Evolutionary conservation across 2,888 invertebrate species (phyloP).

Genomic region (Plebejus anna): DNA sequence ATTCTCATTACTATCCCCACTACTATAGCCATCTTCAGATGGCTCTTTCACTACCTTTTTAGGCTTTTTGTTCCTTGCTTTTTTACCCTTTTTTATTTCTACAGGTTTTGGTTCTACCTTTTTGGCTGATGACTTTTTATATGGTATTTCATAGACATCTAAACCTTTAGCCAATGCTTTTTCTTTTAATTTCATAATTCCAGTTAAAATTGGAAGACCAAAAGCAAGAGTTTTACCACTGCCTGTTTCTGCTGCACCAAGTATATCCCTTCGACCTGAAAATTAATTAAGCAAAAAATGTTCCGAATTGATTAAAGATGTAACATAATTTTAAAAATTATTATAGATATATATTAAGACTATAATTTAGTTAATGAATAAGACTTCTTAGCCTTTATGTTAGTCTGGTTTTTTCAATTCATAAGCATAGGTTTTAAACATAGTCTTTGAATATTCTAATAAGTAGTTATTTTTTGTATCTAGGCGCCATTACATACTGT

Average conservation of each 20-base stretch:
- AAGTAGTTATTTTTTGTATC: no score
- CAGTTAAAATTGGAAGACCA: constrained; percentile 94
- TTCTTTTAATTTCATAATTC: constrained; percentile 86
- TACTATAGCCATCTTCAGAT: constrained; percentile 66
- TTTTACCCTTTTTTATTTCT: constrained; percentile 38
- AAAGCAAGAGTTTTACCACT: constrained; percentile 99
- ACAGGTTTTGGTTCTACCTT: constrained; percentile 44
- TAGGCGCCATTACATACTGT: no score
- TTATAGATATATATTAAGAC: no score
- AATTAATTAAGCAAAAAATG: constrained; percentile 33
- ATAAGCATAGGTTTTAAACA: no score
- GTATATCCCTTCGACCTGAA: constrained; percentile 88
- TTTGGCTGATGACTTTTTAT: constrained; percentile 57
- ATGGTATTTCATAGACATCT: constrained; percentile 65
- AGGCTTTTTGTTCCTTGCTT: constrained; percentile 37
- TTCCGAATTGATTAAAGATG: no score
- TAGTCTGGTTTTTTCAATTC: no score
- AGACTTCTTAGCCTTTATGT: no score
- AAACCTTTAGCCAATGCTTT: constrained; percentile 58
- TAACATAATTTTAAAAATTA: no score
- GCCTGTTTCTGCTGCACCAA: constrained; percentile 99
- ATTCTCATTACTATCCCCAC: constrained; percentile 47
- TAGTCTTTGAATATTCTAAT: no score
- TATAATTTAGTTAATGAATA: no score
- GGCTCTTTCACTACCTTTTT: constrained; percentile 53